Percentiles rank a stretch among this genome's conserved stretches.
These are phyloP conservation scores for Ctenopoma kingsleyae DNA, from an alignment of 2,797 vertebrate genomes.

Conservation along the genomic window DNA sequence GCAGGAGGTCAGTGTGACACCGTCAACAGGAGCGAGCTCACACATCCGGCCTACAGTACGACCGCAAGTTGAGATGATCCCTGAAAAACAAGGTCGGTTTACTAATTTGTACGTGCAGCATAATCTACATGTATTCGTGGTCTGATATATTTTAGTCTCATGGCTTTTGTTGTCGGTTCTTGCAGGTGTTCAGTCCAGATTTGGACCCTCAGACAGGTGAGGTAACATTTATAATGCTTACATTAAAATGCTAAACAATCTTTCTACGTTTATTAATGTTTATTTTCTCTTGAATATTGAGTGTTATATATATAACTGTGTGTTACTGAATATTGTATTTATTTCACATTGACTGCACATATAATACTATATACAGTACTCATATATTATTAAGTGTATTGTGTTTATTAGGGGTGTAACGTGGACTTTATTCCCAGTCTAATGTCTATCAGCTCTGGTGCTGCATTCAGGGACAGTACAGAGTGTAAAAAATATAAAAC, in stretches of 20 bases:
- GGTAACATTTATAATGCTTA: neutral
- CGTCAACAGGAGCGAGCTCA: constrained; percentile 1
- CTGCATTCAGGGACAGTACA: too few species aligned
- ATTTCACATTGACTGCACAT: too few species aligned
- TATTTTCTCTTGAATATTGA: neutral
- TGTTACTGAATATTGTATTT: too few species aligned
- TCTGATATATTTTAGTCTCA: neutral
- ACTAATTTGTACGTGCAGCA: neutral
- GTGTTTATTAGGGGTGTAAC: too few species aligned
- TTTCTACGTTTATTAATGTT: neutral
- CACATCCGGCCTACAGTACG: neutral
- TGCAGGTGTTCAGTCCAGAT: constrained; percentile 54
- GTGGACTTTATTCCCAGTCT: too few species aligned
- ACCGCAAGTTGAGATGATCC: constrained; percentile 51
- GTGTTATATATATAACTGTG: too few species aligned
- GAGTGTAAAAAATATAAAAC: too few species aligned
- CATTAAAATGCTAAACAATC: neutral
- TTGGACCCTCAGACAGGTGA: constrained; percentile 73
- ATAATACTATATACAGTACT: too few species aligned
- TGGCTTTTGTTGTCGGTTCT: constrained; percentile 5
- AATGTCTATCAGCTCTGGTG: too few species aligned
- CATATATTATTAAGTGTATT: too few species aligned
- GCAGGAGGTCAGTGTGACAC: constrained; percentile 43
- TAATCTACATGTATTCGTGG: too few species aligned
- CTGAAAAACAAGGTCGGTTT: constrained; percentile 62